Base-by-base conservation (phyloP, 2,797 vertebrate species). In the Phyllotis vaccarum region DNA sequence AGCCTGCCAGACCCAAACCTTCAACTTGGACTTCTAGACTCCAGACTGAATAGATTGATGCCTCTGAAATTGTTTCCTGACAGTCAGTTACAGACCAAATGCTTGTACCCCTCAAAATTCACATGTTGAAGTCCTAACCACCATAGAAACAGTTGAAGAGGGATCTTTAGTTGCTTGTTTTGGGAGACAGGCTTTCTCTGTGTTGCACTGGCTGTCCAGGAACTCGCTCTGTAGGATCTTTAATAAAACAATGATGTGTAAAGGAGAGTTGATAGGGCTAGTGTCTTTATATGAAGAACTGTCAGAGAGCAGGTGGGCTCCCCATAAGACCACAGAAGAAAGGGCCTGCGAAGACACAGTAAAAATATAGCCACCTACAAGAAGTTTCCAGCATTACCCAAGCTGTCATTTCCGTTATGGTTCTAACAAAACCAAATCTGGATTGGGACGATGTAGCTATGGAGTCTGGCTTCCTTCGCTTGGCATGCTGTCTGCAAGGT, bases 21-120 rank as follows among this genome's bases (percentile, higher is more conserved):
- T 94, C n/a, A 37, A 40, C 95, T 58, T 93, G 62, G 7, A 58
- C 70, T 83, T 89, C 29, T 27, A 19, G 34, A 24, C 54, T 94
- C 46, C 68, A 93, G 40, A 90, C 40, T 31, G n/a, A 91, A 76
- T 29, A n/a, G 76, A 29, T 9, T 76, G 64, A 54, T 37, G 27
- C 29, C 79, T 22, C 62, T 46, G 11, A 91, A 81, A 0, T 21
- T 29, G 34, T 49, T 56, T 58, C 78, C 7, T 40, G 43, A 13
- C 1, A 24, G 56, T 34, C 37, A 37, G 62, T 49, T 46, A n/a
- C 3, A 66, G 74, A 70, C 9, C 31, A 68, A n/a, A 58, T 60
- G 40, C 68, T 86, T 68, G n/a, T 31, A 9, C 24, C 12, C 29
- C 22, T 29, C 8, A 5, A 78, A 66, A 46, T 58, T 49, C 22